phyloP scores from a whole-genome alignment of 2,113 vertebrate species.

The Glaucidium brasilianum region DNA sequence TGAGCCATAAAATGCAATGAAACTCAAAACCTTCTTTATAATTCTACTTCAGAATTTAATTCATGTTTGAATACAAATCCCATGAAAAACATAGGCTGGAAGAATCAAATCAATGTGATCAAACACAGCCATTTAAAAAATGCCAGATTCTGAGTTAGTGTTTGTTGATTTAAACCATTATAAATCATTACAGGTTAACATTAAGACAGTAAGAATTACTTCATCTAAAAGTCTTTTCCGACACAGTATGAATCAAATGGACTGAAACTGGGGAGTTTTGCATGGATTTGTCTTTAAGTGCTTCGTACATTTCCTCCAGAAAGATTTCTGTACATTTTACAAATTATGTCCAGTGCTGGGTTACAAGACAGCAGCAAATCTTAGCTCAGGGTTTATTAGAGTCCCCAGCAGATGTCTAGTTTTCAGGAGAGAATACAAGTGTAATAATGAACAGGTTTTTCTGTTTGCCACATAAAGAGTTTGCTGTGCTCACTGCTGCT shows the following conservation, averaged over 20 bases:
- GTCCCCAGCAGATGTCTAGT: not conserved
- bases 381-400: conserved; percentile 18
- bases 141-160: not conserved
- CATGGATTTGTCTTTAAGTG: not conserved
- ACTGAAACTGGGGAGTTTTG: not conserved
- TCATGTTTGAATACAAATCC: not conserved
- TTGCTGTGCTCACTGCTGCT: conserved; percentile 17
- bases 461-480: conserved; percentile 29
- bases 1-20: not conserved
- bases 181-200: not conserved
- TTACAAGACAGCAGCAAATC: conserved; percentile 1
- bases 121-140: not conserved
- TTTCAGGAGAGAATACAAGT: conserved; percentile 32
- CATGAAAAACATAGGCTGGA: not conserved
- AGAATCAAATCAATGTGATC: not conserved
- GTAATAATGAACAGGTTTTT: conserved; percentile 44
- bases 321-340: not conserved
- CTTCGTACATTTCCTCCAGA: not conserved
- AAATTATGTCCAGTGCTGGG: not conserved
- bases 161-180: not conserved
- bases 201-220: not conserved
- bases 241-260: not conserved
- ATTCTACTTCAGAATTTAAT: not conserved
- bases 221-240: not conserved
- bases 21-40: not conserved